phyloP scores from a whole-genome alignment of 2,113 vertebrate genomes.

The Semicossyphus pulcher region DNA sequence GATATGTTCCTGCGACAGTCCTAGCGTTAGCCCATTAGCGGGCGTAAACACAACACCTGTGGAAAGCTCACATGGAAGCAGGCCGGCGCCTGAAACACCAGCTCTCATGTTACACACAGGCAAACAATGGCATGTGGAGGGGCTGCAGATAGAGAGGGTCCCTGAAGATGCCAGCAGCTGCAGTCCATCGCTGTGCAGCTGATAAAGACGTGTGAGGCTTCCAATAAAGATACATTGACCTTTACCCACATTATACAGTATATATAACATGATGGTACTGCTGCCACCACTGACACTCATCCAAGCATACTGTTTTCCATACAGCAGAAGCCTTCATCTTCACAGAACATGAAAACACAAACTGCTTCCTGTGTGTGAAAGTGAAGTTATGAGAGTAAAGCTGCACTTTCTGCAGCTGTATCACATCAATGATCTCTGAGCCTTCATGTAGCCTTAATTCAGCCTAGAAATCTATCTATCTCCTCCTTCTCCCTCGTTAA shows the following conservation, averaged over 20 bases:
- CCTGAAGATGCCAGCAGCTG: background rate
- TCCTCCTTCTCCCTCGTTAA: too few species aligned
- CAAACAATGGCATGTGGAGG: background rate
- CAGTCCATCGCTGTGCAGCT: background rate
- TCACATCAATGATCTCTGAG: too few species aligned
- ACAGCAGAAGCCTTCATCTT: too few species aligned
- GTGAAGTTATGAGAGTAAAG: too few species aligned
- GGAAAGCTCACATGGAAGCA: slow-evolving; percentile 3
- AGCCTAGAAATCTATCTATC: too few species aligned
- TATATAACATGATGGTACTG: background rate
- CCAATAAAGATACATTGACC: background rate
- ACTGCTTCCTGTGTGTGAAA: too few species aligned
- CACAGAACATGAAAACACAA: too few species aligned
- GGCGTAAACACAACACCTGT: slow-evolving; percentile 15
- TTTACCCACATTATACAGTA: background rate
- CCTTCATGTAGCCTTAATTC: too few species aligned
- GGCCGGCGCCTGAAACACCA: slow-evolving; percentile 8
- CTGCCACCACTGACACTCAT: background rate
- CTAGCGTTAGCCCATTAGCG: background rate
- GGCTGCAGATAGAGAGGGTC: background rate
- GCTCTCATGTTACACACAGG: slow-evolving; percentile 23
- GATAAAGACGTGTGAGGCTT: too few species aligned
- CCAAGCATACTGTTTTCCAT: background rate
- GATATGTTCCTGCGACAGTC: slow-evolving; percentile 14
- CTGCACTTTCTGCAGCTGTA: too few species aligned